Conservation (phyloP, 2,888 invertebrate genomes). For the Sepioteuthis lessoniana region DNA sequence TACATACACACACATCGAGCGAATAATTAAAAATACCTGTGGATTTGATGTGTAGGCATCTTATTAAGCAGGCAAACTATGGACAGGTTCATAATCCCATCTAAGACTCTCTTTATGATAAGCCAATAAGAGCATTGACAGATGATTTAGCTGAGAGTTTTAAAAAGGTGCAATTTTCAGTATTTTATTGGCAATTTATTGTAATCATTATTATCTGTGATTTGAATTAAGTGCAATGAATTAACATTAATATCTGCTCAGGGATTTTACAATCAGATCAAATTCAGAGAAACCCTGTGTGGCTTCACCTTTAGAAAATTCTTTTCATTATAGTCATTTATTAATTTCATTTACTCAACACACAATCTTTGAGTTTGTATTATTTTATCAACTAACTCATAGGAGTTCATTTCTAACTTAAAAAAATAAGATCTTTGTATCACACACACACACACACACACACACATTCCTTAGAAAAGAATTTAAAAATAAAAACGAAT, state of each 20-base stretch:
- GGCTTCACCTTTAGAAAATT: not conserved
- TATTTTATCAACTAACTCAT: not conserved
- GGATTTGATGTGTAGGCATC: conserved; percentile 23
- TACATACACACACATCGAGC: no score
- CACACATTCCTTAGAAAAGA: no score
- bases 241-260: not conserved
- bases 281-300: not conserved
- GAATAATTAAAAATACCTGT: not conserved
- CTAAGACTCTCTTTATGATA: conserved; percentile 33
- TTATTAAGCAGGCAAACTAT: not conserved
- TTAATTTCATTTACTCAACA: not conserved
- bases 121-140: conserved; percentile 33
- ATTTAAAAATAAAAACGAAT: no score
- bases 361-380: not conserved
- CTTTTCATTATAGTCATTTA: not conserved
- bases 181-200: not conserved
- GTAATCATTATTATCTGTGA: not conserved
- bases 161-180: not conserved
- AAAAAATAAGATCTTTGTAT: no score
- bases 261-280: not conserved
- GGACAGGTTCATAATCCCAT: not conserved
- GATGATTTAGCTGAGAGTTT: not conserved
- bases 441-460: no score
- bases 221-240: not conserved
- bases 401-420: no score